Base-by-base conservation (phyloP, 1,140 invertebrate genomes). In the Brachionus rubens region DNA sequence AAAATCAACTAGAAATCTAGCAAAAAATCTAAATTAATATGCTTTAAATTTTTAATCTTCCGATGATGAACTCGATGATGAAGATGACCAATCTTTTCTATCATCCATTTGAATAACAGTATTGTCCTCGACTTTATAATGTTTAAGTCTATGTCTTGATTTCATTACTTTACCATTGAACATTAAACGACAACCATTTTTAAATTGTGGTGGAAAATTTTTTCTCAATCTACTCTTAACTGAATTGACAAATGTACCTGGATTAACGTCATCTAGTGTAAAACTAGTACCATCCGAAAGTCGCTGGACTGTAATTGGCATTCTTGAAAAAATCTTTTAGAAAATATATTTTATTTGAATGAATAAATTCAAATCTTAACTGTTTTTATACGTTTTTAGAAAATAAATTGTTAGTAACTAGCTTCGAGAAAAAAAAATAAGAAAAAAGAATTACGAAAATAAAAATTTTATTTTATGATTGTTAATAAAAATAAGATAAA, bases 1-100 rank as follows among this genome's bases (percentile, higher is more conserved):
- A n/a, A n/a, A n/a, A n/a, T n/a, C n/a, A n/a, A n/a, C n/a, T n/a
- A n/a, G n/a, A n/a, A n/a, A n/a, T n/a, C n/a, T n/a, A n/a, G n/a
- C n/a, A n/a, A n/a, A n/a, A n/a, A n/a, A n/a, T n/a, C n/a, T n/a
- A n/a, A n/a, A n/a, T n/a, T n/a, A n/a, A n/a, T n/a, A n/a, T n/a
- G n/a, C n/a, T n/a, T n/a, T n/a, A n/a, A n/a, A n/a, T n/a, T n/a
- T 26, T 65, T 43, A 65, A 41, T 65, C 59, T 65, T 65, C 59
- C 12, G 72, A 75, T 9, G 72, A 75, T 7, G 72, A 75, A n/a
- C 43, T 50, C 16, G 72, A 75, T 54, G 72, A 75, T 3, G 48
- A 43, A 9, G 72, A 75, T 28, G 48, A 54, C 72, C 72, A 75
- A 56, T 75, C 33, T 59, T 75, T 54, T 28, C 41, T 56, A 41